Base-by-base conservation (phyloP, 2,888 invertebrate genomes). In the Parascotia fuliginaria region DNA sequence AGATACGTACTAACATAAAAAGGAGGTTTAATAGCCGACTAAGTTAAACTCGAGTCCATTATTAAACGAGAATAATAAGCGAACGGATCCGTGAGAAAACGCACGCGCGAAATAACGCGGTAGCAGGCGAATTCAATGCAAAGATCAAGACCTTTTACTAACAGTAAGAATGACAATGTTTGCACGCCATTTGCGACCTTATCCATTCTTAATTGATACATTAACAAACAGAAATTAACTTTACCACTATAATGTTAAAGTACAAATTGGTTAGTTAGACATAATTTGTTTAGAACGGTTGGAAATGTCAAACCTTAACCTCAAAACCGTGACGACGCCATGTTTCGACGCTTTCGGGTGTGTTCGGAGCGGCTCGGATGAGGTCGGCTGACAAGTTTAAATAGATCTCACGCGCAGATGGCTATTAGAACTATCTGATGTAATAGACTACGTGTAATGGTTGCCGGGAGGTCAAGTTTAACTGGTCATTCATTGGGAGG, bases 281-380 rank as follows among this genome's bases (percentile, higher is more conserved):
- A 59, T 54, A 64, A 75, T 77, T 71, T 70, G 74, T 75, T 85
- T 83, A 82, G 81, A 83, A 82, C 79, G 82, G 77, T 77, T 81
- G 77, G 80, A 89, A 90, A 91, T 89, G 87, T 87, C 88, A 90
- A 90, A 89, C 91, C 91, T 91, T 91, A 89, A 92, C 91, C 91
- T 92, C 89, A 89, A 91, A 91, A 90, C 87, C 85, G 82, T 88
- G 90, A 87, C 85, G 86, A 70, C 81, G 89, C 89, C 89, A 89
- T 89, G 69, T 88, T 51, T 89, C 78, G 83, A 67, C 55, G 57
- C 69, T 67, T 77, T 87, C 87, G 88, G 79, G 57, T 67, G 52
- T 67, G 63, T 72, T 89, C 87, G 89, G 76, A 55, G 55, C 44
- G 55, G 68, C 71, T 86, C 86, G 86, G 76, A 31, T 48, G 44